These are phyloP conservation scores for Polypterus bichir DNA, from an alignment of 2,113 vertebrate species.

Conservation along the genomic window DNA sequence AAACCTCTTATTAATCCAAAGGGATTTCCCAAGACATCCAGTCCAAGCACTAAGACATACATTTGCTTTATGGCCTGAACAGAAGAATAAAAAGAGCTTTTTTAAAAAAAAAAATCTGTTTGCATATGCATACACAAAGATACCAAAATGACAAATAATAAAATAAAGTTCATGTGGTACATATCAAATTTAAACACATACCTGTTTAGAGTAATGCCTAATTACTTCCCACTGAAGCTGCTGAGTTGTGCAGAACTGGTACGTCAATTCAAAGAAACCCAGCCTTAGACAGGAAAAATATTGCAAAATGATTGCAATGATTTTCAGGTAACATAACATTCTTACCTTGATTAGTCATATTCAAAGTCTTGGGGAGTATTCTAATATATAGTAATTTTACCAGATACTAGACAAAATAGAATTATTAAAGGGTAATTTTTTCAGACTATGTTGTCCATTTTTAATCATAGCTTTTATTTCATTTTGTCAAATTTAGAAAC, in stretches of 20 bases:
- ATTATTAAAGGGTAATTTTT: neutral
- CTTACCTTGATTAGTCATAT: too few species aligned
- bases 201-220: conserved; percentile 89
- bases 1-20: conserved; percentile 90
- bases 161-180: too few species aligned
- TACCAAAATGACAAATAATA: neutral
- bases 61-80: conserved; percentile 90
- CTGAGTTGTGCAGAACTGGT: conserved; percentile 74
- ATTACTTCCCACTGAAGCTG: conserved; percentile 77
- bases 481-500: too few species aligned
- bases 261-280: conserved; percentile 76
- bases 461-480: too few species aligned
- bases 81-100: conserved; percentile 14
- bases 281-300: conserved; percentile 44
- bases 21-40: conserved; percentile 95
- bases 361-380: neutral
- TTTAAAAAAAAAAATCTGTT: neutral
- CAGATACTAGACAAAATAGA: too few species aligned
- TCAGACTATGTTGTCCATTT: neutral
- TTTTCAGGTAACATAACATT: neutral
- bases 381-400: too few species aligned
- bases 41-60: conserved; percentile 90
- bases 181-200: conserved; percentile 25
- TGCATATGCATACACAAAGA: neutral
- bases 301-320: neutral